phyloP scores from a whole-genome alignment of 2,888 invertebrate species.

The Cerceris rybyensis region DNA sequence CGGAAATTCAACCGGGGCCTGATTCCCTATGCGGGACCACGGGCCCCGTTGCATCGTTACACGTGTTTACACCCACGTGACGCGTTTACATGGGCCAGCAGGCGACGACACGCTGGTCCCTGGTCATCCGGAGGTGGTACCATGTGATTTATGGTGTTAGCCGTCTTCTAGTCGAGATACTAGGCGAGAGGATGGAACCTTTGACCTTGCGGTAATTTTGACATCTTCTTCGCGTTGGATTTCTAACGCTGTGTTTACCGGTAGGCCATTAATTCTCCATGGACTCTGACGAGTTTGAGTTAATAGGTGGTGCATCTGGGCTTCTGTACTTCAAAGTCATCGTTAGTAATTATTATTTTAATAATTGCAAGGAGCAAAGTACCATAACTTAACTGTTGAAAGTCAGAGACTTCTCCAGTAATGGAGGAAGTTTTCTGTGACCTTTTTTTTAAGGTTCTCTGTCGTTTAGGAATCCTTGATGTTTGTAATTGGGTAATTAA shows the following conservation, averaged over 20 bases:
- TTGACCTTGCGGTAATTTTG: background rate
- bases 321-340: no score
- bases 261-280: background rate
- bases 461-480: no score
- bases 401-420: no score
- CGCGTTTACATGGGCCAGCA: slow-evolving; percentile 36
- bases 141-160: slow-evolving; percentile 48
- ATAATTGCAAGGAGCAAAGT: no score
- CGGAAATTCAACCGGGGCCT: slow-evolving; percentile 51
- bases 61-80: slow-evolving; percentile 71
- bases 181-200: background rate
- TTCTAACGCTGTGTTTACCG: background rate
- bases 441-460: no score
- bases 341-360: no score
- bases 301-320: no score
- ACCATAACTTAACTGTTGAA: no score
- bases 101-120: slow-evolving; percentile 16
- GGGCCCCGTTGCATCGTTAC: slow-evolving; percentile 58
- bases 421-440: no score
- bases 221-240: background rate
- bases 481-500: no score
- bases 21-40: slow-evolving; percentile 39
- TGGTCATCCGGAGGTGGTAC: slow-evolving; percentile 38
- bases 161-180: background rate
- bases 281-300: no score